Conservation (phyloP, 2,888 invertebrate genomes). For the Pachycephus smyrnensis region DNA sequence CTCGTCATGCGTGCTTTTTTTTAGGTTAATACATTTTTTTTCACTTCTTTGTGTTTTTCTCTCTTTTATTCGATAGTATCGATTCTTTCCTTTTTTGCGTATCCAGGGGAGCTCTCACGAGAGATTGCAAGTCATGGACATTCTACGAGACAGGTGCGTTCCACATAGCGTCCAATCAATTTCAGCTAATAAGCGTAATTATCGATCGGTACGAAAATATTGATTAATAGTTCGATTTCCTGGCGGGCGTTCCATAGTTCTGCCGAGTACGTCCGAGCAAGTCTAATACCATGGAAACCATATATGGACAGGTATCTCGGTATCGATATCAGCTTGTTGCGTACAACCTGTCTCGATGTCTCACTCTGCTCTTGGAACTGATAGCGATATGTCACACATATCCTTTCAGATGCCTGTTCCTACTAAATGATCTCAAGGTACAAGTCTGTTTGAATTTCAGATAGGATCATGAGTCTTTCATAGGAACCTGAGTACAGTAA, state of each 20-base stretch:
- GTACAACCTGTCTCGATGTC: background rate
- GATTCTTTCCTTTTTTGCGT: too few relatives aligned
- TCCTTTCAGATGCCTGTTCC: background rate
- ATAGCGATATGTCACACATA: background rate
- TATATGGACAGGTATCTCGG: background rate
- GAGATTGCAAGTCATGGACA: background rate
- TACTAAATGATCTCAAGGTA: background rate
- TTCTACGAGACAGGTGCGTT: background rate
- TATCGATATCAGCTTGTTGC: background rate
- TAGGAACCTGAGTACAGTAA: background rate
- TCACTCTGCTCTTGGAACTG: background rate
- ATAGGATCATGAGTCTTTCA: background rate
- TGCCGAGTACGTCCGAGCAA: background rate
- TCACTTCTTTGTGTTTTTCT: background rate
- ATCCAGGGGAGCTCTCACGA: too few relatives aligned
- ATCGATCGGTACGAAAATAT: background rate
- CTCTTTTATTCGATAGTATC: too few relatives aligned
- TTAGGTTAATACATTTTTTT: background rate
- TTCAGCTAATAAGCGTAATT: background rate
- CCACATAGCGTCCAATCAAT: background rate
- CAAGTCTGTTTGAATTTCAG: background rate
- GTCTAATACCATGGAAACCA: background rate
- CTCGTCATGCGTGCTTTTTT: background rate
- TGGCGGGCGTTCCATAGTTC: background rate
- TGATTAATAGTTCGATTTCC: background rate